Percentiles rank a stretch among this genome's conserved stretches.
phyloP scores from a whole-genome alignment of 2,113 vertebrate genomes.

The Centropristis striata region DNA sequence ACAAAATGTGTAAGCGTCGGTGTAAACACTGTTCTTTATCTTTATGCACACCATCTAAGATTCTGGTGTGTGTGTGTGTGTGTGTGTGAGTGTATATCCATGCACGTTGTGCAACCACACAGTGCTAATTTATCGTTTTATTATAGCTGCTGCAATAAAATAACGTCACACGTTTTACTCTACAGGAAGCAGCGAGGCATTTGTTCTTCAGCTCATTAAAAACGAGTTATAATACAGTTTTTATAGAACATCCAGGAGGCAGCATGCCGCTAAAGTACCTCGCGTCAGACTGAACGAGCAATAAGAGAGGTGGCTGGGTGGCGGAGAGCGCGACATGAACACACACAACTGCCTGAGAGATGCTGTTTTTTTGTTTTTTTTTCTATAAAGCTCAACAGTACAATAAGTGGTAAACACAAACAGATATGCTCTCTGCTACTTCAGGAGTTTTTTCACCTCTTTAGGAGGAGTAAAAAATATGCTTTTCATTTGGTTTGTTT shows the following conservation, averaged over 20 bases:
- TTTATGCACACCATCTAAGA: conserved; percentile 37
- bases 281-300: conserved; percentile 44
- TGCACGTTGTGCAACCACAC: conserved; percentile 43
- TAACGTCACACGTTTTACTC: conserved; percentile 52
- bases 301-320: conserved; percentile 19
- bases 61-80: conserved; percentile 13
- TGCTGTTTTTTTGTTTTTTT: conserved; percentile 13
- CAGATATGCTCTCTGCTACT: conserved; percentile 4
- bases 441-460: background rate
- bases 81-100: conserved; percentile 30
- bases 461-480: background rate
- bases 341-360: conserved; percentile 43
- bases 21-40: conserved; percentile 76
- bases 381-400: conserved; percentile 42
- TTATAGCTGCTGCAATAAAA: conserved; percentile 67
- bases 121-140: conserved; percentile 62
- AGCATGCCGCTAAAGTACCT: conserved; percentile 72
- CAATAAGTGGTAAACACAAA: conserved; percentile 59
- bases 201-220: conserved; percentile 74
- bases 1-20: conserved; percentile 63
- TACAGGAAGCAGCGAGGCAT: conserved; percentile 64
- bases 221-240: conserved; percentile 63
- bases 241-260: conserved; percentile 68
- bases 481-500: conserved; percentile 20
- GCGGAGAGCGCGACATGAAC: background rate